These are phyloP conservation scores for Gambelia wislizenii DNA, from an alignment of 2,797 vertebrate genomes.

Conservation along the genomic window DNA sequence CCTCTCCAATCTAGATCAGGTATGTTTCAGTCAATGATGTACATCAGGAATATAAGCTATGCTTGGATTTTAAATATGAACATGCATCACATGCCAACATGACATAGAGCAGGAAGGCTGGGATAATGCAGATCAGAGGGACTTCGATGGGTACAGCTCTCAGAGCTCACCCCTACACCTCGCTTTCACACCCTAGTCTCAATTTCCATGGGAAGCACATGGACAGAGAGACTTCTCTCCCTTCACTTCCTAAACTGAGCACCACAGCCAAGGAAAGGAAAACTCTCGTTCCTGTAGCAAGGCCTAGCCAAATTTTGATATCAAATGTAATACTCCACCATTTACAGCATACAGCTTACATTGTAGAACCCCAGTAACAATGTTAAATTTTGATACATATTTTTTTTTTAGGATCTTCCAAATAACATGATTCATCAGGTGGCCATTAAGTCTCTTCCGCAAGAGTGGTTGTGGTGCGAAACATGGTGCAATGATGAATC, in stretches of 20 bases:
- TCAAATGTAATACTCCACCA: not conserved
- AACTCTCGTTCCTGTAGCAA: too few relatives aligned
- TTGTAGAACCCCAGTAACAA: not conserved
- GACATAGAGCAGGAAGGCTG: not conserved
- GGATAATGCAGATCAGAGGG: not conserved
- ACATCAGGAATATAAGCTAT: not conserved
- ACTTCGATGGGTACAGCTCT: not conserved
- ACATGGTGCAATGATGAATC: conserved; percentile 95
- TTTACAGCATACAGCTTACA: not conserved
- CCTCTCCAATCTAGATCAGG: conserved; percentile 97
- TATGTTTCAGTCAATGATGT: conserved; percentile 53
- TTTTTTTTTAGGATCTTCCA: conserved; percentile 89
- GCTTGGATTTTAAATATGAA: not conserved
- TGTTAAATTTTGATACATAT: conserved; percentile 11
- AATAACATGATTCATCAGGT: conserved; percentile 99
- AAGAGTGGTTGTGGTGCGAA: conserved; percentile 99
- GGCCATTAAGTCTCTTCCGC: conserved; percentile 94
- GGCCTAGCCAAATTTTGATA: not conserved
- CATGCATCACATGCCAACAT: not conserved
- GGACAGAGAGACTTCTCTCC: too few relatives aligned
- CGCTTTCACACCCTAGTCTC: not conserved
- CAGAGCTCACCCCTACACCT: not conserved
- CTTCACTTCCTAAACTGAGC: not conserved
- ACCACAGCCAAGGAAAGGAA: not conserved
- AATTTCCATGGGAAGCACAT: not conserved